Evolutionary conservation across 35 echinoderm and acorn worm genomes (phyloP).

Genomic region (Apostichopus japonicus): DNA sequence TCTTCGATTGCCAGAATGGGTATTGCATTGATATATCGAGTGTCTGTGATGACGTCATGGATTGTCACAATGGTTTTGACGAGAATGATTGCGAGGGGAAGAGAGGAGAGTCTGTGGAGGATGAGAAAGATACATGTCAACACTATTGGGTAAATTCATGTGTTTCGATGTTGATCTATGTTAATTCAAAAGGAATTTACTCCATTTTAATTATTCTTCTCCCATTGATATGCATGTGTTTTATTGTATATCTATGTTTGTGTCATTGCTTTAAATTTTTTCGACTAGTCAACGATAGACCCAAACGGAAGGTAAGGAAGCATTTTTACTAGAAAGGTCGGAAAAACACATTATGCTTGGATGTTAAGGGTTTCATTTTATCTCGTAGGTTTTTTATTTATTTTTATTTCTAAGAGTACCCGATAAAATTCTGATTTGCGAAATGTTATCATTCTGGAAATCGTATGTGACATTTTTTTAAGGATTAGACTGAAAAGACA

Average conservation of each 20-base stretch:
- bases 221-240: neutral
- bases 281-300: neutral
- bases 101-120: neutral
- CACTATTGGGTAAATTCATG: neutral
- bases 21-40: neutral
- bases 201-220: neutral
- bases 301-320: no score
- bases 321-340: no score
- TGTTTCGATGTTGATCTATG: neutral
- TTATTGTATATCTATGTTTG: neutral
- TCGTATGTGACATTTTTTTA: no score
- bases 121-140: neutral
- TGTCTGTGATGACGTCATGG: neutral
- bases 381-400: no score
- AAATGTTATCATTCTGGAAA: no score
- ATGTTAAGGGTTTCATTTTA: no score
- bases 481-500: neutral
- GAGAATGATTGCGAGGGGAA: neutral
- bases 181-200: neutral
- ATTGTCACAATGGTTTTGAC: constrained; percentile 23
- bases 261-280: neutral
- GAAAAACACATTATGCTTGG: no score
- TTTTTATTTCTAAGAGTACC: no score
- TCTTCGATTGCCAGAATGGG: constrained; percentile 25
- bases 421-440: no score